Conservation (phyloP, 2,797 vertebrate species). For the Oryzias sinensis region DNA sequence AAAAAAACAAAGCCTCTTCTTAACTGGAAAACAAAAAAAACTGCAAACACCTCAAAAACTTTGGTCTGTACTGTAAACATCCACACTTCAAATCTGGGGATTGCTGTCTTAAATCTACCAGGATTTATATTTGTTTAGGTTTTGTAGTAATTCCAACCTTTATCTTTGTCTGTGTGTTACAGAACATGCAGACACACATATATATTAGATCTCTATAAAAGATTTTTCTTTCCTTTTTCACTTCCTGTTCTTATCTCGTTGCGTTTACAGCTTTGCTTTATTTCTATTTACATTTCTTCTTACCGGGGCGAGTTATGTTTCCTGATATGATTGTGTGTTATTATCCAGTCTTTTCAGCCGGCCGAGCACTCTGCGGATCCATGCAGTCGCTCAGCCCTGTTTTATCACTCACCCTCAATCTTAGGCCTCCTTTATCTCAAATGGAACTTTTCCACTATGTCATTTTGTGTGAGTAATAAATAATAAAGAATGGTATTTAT, state of each 20-base stretch:
- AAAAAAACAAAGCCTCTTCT: no score
- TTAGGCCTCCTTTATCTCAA: slow-evolving; percentile 26
- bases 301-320: slow-evolving; percentile 37
- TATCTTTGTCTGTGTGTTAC: no score
- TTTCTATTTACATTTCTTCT: slow-evolving; percentile 12
- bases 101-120: no score
- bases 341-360: slow-evolving; percentile 42
- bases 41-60: no score
- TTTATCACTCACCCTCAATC: slow-evolving; percentile 9
- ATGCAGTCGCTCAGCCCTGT: slow-evolving; percentile 27
- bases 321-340: slow-evolving; percentile 68
- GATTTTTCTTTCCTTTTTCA: no score
- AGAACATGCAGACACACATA: no score
- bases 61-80: no score
- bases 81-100: no score
- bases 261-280: slow-evolving; percentile 11
- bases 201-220: no score
- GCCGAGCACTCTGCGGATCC: slow-evolving; percentile 32
- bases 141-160: background rate
- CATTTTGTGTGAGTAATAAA: slow-evolving; percentile 16
- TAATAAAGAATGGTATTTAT: slow-evolving; percentile 21
- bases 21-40: no score
- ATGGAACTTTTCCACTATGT: slow-evolving; percentile 4
- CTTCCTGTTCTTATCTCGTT: slow-evolving; percentile 1
- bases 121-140: no score